Percentiles rank a stretch among this genome's conserved stretches.
phyloP scores from a whole-genome alignment of 1,140 invertebrate species.

The Camponotus vicinus region DNA sequence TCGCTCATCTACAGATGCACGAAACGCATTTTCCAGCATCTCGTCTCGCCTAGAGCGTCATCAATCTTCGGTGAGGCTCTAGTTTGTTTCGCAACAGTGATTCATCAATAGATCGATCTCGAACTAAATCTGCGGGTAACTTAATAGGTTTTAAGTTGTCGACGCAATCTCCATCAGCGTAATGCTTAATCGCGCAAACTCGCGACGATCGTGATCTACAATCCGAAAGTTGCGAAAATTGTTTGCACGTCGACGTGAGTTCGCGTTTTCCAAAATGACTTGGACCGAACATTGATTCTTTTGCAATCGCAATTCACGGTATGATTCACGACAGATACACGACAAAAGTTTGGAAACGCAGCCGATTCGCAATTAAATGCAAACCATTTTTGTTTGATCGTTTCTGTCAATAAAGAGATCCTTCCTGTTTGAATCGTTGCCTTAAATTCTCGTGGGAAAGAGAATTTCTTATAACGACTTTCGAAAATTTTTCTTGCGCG shows the following conservation, averaged over 20 bases:
- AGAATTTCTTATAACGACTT: background rate
- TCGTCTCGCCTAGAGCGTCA: background rate
- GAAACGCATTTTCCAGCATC: background rate
- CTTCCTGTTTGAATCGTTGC: background rate
- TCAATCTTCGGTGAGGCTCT: background rate
- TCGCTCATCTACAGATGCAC: slow-evolving; percentile 28
- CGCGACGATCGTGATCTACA: slow-evolving; percentile 29
- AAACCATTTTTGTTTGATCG: too few relatives aligned
- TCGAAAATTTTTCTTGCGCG: background rate
- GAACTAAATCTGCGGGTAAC: background rate
- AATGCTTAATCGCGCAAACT: background rate
- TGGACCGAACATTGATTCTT: background rate
- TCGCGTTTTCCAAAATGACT: slow-evolving; percentile 40
- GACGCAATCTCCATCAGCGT: slow-evolving; percentile 32
- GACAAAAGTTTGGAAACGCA: slow-evolving; percentile 30
- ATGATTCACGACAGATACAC: background rate
- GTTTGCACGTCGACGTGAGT: slow-evolving; percentile 56
- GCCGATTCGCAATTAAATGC: slow-evolving; percentile 50
- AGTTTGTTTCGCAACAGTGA: background rate
- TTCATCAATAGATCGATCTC: slow-evolving; percentile 18
- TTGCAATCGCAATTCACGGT: slow-evolving; percentile 16
- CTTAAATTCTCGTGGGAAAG: background rate
- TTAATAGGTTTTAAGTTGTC: slow-evolving; percentile 15
- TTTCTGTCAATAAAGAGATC: slow-evolving; percentile 22
- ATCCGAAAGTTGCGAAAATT: slow-evolving; percentile 67